Percentiles rank a stretch among this genome's conserved stretches.
These are phyloP conservation scores for Alauda arvensis DNA, from an alignment of 2,797 vertebrate species.

Conservation along the genomic window DNA sequence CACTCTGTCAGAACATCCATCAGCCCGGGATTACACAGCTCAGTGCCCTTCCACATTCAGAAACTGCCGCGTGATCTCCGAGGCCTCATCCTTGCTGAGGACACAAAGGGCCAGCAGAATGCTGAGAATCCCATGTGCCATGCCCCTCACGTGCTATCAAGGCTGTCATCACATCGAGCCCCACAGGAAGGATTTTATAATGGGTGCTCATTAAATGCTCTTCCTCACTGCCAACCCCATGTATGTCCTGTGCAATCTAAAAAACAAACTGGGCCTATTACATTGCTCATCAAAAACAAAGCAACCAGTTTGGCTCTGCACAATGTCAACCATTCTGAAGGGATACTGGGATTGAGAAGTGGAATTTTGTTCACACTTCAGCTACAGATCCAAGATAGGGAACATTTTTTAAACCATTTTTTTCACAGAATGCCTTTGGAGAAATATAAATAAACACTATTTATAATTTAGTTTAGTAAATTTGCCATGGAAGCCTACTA, in stretches of 20 bases:
- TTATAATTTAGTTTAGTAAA: neutral
- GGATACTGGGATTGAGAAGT: neutral
- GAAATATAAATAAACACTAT: neutral
- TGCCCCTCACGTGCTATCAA: rapidly evolving
- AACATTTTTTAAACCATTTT: neutral
- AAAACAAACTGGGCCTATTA: neutral
- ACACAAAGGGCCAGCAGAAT: neutral
- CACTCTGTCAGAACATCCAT: rapidly evolving
- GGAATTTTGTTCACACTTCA: neutral
- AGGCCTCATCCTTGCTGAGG: neutral
- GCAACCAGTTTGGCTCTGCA: neutral
- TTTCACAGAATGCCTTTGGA: neutral
- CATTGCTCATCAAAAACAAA: neutral
- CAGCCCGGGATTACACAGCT: rapidly evolving
- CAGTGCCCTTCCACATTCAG: rapidly evolving
- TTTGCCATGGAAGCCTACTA: neutral
- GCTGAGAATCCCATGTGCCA: neutral
- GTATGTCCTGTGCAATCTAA: neutral
- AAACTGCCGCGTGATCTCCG: rapidly evolving
- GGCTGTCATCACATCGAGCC: rapidly evolving
- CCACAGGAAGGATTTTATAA: neutral
- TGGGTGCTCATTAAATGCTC: neutral
- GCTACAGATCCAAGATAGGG: neutral
- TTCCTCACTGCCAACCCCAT: neutral
- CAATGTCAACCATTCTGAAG: neutral